Evolutionary conservation across 2,797 vertebrate species (phyloP).

Genomic region (Antennarius maculatus): DNA sequence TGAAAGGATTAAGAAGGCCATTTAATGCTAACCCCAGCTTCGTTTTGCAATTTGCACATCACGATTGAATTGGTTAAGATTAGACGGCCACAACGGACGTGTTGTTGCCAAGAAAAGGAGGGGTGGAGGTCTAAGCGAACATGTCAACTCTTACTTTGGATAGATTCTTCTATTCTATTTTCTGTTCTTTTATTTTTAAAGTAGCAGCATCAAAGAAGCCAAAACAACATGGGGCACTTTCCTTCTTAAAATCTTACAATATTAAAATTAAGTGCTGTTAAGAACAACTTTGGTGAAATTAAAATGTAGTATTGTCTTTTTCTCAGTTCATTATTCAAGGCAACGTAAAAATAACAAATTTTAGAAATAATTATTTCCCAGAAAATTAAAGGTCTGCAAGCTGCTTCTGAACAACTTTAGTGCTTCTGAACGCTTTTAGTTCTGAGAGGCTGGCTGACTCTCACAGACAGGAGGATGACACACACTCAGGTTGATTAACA

Average conservation of each 20-base stretch:
- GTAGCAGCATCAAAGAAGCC: no score
- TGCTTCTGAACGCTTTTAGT: neutral
- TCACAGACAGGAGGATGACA: constrained; percentile 32
- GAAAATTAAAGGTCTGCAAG: constrained; percentile 11
- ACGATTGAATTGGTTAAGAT: constrained; percentile 65
- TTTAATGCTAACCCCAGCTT: constrained; percentile 69
- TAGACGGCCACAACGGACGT: constrained; percentile 36
- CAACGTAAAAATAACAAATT: neutral
- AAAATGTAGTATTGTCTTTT: neutral
- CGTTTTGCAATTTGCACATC: constrained; percentile 66
- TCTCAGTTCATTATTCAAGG: neutral
- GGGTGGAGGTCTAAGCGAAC: neutral
- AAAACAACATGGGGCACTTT: neutral
- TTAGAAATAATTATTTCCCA: neutral
- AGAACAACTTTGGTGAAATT: no score
- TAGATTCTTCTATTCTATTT: neutral
- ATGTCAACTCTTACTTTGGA: constrained; percentile 9
- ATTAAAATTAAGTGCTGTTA: neutral
- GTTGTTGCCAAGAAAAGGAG: constrained; percentile 40
- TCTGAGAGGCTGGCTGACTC: neutral
- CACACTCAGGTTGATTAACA: constrained; percentile 74
- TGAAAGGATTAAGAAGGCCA: constrained; percentile 74
- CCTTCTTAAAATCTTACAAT: neutral
- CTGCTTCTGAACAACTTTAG: neutral
- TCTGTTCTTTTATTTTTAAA: neutral